Evolutionary conservation across 2,113 vertebrate genomes (phyloP), one percentile per base, ranked within the genome.

Genomic region (Ageneiosus marmoratus): DNA sequence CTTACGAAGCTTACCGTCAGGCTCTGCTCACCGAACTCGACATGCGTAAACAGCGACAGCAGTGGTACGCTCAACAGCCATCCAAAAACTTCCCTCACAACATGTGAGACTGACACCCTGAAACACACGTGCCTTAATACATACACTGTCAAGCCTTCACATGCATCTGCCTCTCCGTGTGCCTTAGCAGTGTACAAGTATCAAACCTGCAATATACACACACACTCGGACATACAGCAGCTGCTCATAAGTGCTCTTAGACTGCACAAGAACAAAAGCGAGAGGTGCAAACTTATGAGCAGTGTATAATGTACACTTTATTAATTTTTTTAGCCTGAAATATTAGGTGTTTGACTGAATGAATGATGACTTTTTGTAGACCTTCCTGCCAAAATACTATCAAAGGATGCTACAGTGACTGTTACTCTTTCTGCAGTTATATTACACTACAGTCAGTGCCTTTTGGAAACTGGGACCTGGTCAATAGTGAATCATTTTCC

Each of bases 1-100:
- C 97, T 32, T 99, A 99, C 81, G 98, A 99, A 89, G 97, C 96
- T 0, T 99, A 96, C 90, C 89, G 98, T 69, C 97, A 98, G 91
- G 97, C 97, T 0, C 95, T 99, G 86, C 96, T 98, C 69, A 85
- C 89, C 0, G 98, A 99, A 93, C 93, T 98, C 89, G 98, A 99
- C 90, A 94, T 94, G 1, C 96, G 97, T 77, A 96, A 98, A 83
- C 97, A 98, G 89, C 92, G 96, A 80, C 96, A 98, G 93, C 97
- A 98, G 94, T 96, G 97, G 95, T 98, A 97, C 88, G 90, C 94
- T 60, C 97, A 97, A 91, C 96, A 97, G 89, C 94, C 96, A 76
- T 85, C 89, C 92, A 96, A 96, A 90, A 97, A 96, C 89, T 98
- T 96, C 89, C 93, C 91, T 88, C 92, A 93, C 62, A 94, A 94